Evolutionary conservation across 2,113 vertebrate species (phyloP).

Genomic region (Steatornis caripensis): DNA sequence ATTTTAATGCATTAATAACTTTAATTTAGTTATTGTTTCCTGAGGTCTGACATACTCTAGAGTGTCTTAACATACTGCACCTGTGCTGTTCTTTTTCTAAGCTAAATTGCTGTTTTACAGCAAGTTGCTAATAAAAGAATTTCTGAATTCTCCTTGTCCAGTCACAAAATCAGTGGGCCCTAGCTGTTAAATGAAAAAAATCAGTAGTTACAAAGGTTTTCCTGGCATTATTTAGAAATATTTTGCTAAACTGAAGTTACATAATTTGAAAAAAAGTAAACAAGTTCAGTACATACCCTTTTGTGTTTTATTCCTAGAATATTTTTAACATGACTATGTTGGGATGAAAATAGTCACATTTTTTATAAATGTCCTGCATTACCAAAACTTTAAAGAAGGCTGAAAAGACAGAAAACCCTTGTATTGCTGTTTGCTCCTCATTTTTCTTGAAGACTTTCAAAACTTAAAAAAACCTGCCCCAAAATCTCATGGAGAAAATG

Average conservation of each 20-base stretch:
- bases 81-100: neutral
- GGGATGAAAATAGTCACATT: neutral
- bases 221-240: neutral
- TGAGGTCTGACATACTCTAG: neutral
- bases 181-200: neutral
- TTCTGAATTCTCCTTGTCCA: neutral
- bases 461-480: neutral
- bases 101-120: neutral
- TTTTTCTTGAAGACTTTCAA: neutral
- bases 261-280: neutral
- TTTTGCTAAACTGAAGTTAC: neutral
- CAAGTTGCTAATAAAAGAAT: neutral
- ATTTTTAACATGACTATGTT: neutral
- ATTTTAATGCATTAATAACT: neutral
- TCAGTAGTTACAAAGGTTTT: neutral
- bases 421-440: neutral
- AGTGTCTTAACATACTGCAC: neutral
- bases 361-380: neutral
- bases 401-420: neutral
- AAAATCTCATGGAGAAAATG: neutral
- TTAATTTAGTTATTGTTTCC: neutral
- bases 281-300: neutral
- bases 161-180: neutral
- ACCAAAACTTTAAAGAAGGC: neutral
- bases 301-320: neutral